Base-by-base conservation (phyloP, 1,140 invertebrate genomes). In the Drosophila guanche region DNA sequence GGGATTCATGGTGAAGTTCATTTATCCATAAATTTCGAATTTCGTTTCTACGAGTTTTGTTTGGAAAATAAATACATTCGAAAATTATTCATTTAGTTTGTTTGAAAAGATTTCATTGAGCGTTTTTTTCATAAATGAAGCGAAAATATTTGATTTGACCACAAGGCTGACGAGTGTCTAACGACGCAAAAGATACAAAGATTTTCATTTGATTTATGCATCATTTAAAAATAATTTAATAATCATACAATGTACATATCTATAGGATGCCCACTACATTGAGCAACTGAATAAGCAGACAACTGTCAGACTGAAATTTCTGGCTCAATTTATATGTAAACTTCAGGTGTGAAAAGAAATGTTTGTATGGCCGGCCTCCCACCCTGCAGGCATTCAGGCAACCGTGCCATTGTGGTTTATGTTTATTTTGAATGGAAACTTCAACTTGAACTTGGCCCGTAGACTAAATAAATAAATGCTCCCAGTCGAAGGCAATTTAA, bases 371-470 rank as follows among this genome's bases (percentile, higher is more conserved):
- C 47, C 56, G 10, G 42, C 47, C 56, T 20, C 16, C 16, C 16
- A 20, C 55, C 51, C 4, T 62, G 37, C 7, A 45, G 20, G 29
- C 45, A 23, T 40, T 40, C 40, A 53, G 8, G 47, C 16, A 20
- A 20, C 16, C 16, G 16, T 20, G 16, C 16, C 48, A 58, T 25
- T 43, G 60, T 68, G 76, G 47, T 72, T 75, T 76, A 52, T 77
- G 43, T 85, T 86, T 77, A 56, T 58, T 75, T 77, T 42, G 50
- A 54, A 6, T 46, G 52, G 14, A 73, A 45, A 75, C 55, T 75
- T 86, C 65, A 85, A 85, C 81, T 85, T 85, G 81, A 85, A 85
- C 81, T 85, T 85, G 81, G 68, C 61, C 60, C 29, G 7, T 2
- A 33, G 8, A 33, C 3, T 1, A 33, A 33, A 60, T 20, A 20